A percentile compares a stretch with the other conserved stretches of the same genome.
Evolutionary conservation across 2,113 vertebrate genomes (phyloP).

Genomic region (Platysteira castanea): DNA sequence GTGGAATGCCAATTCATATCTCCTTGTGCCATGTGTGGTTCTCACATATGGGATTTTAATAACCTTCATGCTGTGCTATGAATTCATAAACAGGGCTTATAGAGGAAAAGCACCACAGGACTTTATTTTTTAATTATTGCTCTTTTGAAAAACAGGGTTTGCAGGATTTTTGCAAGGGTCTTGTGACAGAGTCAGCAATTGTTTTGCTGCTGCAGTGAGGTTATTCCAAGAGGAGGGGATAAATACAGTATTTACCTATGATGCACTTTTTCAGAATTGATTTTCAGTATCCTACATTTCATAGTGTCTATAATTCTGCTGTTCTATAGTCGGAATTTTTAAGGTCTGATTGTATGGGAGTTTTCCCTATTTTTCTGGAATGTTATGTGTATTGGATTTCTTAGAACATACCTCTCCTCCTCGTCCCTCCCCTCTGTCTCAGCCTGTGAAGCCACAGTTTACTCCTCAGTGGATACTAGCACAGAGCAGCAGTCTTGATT

Average conservation of each 20-base stretch:
- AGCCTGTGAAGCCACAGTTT: neutral
- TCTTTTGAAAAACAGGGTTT: constrained; percentile 64
- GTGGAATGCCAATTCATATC: constrained; percentile 78
- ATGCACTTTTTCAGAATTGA: neutral
- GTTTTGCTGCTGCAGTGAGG: neutral
- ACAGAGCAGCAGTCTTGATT: neutral
- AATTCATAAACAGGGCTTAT: constrained; percentile 75
- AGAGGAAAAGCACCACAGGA: constrained; percentile 72
- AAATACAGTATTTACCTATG: constrained; percentile 1
- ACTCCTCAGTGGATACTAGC: neutral
- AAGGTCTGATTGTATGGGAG: neutral
- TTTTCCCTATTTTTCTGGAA: neutral
- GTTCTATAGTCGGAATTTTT: neutral
- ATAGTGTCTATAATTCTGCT: neutral
- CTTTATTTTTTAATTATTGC: constrained; percentile 77
- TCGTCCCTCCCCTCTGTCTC: neutral
- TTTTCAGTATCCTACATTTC: neutral
- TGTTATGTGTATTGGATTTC: neutral
- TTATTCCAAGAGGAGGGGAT: constrained; percentile 9
- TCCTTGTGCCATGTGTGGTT: constrained; percentile 74
- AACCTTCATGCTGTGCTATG: constrained; percentile 79
- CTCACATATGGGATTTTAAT: constrained; percentile 83
- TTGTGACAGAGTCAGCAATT: neutral
- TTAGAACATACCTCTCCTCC: neutral
- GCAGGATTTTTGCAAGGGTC: constrained; percentile 51